phyloP scores from a whole-genome alignment of 2,888 invertebrate species.

The Eupithecia centaureata region DNA sequence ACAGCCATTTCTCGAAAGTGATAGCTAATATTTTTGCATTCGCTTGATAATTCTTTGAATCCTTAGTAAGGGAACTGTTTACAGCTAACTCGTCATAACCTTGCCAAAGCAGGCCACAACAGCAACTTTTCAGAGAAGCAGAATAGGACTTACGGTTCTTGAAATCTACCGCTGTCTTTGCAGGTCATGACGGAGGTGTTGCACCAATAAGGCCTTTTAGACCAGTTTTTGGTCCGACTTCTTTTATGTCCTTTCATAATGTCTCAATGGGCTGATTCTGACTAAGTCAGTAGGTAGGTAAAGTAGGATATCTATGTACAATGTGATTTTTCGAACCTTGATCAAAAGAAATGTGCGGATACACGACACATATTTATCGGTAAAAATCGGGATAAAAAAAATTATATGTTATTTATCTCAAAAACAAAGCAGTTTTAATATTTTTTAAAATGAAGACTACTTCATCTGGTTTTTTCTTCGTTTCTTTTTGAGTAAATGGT shows the following conservation, averaged over 20 bases:
- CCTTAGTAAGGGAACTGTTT: background rate
- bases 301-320: too few species aligned
- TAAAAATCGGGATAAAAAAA: too few species aligned
- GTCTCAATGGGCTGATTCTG: background rate
- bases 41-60: background rate
- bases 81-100: background rate
- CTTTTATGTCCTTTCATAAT: background rate
- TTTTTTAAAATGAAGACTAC: too few species aligned
- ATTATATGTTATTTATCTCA: too few species aligned
- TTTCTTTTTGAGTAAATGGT: too few species aligned
- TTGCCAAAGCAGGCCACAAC: background rate
- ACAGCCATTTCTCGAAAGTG: background rate
- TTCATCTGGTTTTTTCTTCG: too few species aligned
- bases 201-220: background rate
- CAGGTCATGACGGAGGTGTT: background rate
- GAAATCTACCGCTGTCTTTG: background rate
- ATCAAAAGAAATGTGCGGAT: too few species aligned
- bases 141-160: background rate
- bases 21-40: background rate
- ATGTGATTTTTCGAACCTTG: too few species aligned
- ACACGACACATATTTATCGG: too few species aligned
- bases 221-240: background rate
- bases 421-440: too few species aligned
- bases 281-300: background rate
- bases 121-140: background rate